Evolutionary conservation across 2,113 vertebrate species (phyloP), one percentile per base, ranked within the genome.

Genomic region (Dicerorhinus sumatrensis): DNA sequence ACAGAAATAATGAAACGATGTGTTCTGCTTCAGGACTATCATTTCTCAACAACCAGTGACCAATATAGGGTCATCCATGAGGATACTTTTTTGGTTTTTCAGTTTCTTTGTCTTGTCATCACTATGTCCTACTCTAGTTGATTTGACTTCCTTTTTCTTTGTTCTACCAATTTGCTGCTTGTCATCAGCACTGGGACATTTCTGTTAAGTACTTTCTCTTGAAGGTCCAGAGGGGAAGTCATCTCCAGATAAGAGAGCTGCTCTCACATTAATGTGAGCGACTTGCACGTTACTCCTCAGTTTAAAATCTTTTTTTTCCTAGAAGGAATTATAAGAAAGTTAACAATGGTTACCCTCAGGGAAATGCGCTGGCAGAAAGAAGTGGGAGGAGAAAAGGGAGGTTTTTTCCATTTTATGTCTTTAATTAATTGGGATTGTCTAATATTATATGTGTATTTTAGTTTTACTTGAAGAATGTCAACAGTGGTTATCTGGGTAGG

Each of bases 401-500:
- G 82, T 13, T 14, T 94, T 48, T 42, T 8, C 23, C 5, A 46
- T 20, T 48, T 89, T 82, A 39, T 76, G 46, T 8, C 20, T 86
- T 92, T 73, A 89, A 63, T 58, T 89, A 70, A 42, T 21, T 89
- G 4, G 23, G 84, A 54, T 23, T 80, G 72, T 54, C 18, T 56
- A 85, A 95, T 25, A 6, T n/a, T 60, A 58, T 27, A 33, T 27
- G 36, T 29, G 36, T 29, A 2, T 81, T 88, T 87, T 83, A 75
- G 58, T 90, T 96, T 87, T 70, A 94, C 46, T 31, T 77, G 36
- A 86, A 80, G 16, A 42, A 29, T 89, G 48, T 58, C 73, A 81
- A 60, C 12, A 90, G 56, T 84, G 67, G 17, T 81, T 87, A 79
- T 51, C 6, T 73, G 21, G 80, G 6, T 12, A 94, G 18, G n/a